These are phyloP conservation scores for Lasioglossum morio DNA, from an alignment of 2,888 invertebrate genomes.

Conservation along the genomic window DNA sequence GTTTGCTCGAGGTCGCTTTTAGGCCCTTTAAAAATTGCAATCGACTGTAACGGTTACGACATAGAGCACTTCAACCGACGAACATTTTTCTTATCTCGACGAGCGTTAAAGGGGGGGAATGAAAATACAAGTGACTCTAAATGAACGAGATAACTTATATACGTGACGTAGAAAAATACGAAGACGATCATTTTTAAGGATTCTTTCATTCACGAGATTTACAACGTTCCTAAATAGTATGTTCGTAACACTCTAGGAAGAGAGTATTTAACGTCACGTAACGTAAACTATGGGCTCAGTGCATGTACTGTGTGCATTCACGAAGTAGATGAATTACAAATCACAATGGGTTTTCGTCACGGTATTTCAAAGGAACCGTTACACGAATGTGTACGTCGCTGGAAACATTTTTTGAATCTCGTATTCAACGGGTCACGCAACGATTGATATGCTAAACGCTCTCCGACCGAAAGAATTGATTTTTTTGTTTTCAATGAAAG, in stretches of 20 bases:
- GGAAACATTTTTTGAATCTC: slow-evolving; percentile 8
- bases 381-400: slow-evolving; percentile 18
- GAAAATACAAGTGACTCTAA: neutral
- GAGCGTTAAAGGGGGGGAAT: neutral
- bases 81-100: neutral
- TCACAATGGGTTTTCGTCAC: slow-evolving; percentile 22
- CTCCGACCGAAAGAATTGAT: neutral
- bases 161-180: neutral
- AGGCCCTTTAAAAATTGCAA: slow-evolving; percentile 30
- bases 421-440: slow-evolving; percentile 3
- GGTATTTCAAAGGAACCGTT: slow-evolving; percentile 39
- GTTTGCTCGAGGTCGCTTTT: slow-evolving; percentile 68
- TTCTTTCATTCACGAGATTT: neutral
- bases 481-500: neutral
- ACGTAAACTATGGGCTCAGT: neutral
- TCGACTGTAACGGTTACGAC: slow-evolving; percentile 22
- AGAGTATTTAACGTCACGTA: neutral
- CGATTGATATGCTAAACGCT: neutral
- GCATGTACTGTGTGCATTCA: neutral
- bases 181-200: neutral
- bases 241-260: neutral
- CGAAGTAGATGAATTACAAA: slow-evolving; percentile 25
- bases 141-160: neutral
- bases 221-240: neutral
- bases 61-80: neutral